Evolutionary conservation across 2,797 vertebrate species (phyloP).

Genomic region (Toxotes lorentzi): DNA sequence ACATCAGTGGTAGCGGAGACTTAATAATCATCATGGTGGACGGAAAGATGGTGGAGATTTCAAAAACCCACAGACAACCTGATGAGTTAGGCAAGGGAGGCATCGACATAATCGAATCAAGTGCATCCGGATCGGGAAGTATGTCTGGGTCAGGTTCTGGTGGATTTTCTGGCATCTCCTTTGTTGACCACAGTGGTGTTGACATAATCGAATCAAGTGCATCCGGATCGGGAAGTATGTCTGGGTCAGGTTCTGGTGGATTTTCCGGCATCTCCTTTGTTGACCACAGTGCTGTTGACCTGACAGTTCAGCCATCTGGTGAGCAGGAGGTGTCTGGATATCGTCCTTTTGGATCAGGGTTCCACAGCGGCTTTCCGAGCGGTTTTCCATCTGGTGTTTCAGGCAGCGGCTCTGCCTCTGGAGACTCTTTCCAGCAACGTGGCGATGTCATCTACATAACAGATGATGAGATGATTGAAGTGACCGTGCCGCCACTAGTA

Average conservation of each 20-base stretch:
- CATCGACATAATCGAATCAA: slow-evolving; percentile 40
- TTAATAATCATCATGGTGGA: slow-evolving; percentile 69
- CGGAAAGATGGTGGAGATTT: slow-evolving; percentile 57
- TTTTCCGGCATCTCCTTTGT: slow-evolving; percentile 85
- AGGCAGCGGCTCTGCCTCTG: slow-evolving; percentile 69
- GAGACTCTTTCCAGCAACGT: slow-evolving; percentile 60
- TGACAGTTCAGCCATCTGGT: slow-evolving; percentile 76
- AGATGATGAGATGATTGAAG: slow-evolving; percentile 84
- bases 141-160: slow-evolving; percentile 68
- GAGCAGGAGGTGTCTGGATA: slow-evolving; percentile 88
- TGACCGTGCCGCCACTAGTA: slow-evolving; percentile 68
- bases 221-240: slow-evolving; percentile 66
- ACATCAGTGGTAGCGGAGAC: slow-evolving; percentile 54
- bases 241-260: slow-evolving; percentile 72
- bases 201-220: slow-evolving; percentile 40
- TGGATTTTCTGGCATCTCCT: slow-evolving; percentile 82
- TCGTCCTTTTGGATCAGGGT: slow-evolving; percentile 84
- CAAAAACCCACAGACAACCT: slow-evolving; percentile 22
- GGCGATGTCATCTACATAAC: slow-evolving; percentile 84
- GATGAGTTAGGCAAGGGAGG: slow-evolving; percentile 52
- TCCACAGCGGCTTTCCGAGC: slow-evolving; percentile 82
- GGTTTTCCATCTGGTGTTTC: slow-evolving; percentile 76
- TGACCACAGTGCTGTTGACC: slow-evolving; percentile 78
- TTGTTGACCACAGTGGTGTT: slow-evolving; percentile 75
- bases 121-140: slow-evolving; percentile 64